Conservation (phyloP, 2,113 vertebrate species). For the Oostethus manadensis region DNA sequence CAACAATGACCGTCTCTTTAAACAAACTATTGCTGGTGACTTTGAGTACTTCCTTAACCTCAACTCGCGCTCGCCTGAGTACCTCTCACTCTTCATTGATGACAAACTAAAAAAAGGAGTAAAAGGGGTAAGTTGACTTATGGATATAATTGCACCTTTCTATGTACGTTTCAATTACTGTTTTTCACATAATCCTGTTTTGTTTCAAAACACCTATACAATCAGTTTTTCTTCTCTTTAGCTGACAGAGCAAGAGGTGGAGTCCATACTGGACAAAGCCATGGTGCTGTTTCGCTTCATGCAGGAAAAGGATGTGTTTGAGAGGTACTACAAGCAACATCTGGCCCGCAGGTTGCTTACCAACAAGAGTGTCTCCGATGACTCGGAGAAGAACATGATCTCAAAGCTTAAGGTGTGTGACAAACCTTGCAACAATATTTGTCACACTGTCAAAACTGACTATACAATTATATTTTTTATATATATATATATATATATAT, state of each 20-base stretch:
- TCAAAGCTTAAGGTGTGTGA: conserved; percentile 89
- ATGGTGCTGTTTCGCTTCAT: conserved; percentile 99
- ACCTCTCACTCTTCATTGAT: conserved; percentile 98
- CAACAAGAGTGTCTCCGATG: conserved; percentile 98
- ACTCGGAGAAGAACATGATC: conserved; percentile 99
- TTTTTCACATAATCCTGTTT: neutral
- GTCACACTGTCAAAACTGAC: neutral
- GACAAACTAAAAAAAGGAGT: conserved; percentile 99
- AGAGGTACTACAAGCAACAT: conserved; percentile 98
- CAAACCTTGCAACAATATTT: neutral
- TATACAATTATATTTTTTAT: neutral
- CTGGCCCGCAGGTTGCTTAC: conserved; percentile 94
- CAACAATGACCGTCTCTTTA: conserved; percentile 96
- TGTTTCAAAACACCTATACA: neutral
- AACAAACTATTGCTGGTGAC: conserved; percentile 97
- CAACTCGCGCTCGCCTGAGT: conserved; percentile 98
- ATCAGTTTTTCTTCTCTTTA: conserved; percentile 43
- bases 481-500: too few relatives aligned
- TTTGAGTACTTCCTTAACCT: conserved; percentile 99
- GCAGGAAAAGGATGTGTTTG: conserved; percentile 99
- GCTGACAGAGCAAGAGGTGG: conserved; percentile 98
- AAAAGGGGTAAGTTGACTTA: conserved; percentile 85
- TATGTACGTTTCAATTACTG: too few relatives aligned
- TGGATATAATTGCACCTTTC: neutral
- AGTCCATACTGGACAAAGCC: conserved; percentile 98